phyloP scores from a whole-genome alignment of 2,888 invertebrate genomes.

The Tineola bisselliella region DNA sequence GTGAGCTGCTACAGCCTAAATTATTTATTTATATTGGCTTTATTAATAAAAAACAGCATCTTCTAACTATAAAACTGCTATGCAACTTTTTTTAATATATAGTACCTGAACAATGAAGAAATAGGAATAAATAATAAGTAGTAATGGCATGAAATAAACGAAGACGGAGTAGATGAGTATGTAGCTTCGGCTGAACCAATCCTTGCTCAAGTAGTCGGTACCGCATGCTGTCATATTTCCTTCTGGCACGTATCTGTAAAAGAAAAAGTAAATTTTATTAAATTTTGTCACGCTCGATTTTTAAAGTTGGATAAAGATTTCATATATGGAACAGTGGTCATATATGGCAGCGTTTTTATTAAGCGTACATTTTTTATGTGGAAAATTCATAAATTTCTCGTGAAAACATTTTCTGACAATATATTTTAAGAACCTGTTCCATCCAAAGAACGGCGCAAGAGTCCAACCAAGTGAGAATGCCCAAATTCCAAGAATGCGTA shows the following conservation, averaged over 20 bases:
- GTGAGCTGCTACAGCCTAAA: slow-evolving; percentile 81
- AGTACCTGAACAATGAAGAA: slow-evolving; percentile 84
- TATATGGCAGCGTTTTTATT: too few species aligned
- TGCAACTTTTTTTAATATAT: not conserved
- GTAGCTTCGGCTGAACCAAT: slow-evolving; percentile 81
- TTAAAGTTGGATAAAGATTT: too few species aligned
- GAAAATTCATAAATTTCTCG: too few species aligned
- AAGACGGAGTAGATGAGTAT: slow-evolving; percentile 81
- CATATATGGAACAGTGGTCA: too few species aligned
- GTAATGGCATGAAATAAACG: slow-evolving; percentile 79
- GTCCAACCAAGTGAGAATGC: slow-evolving; percentile 81
- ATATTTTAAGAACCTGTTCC: too few species aligned
- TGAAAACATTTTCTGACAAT: too few species aligned
- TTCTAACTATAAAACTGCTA: not conserved
- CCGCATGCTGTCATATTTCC: slow-evolving; percentile 95
- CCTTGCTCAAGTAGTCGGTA: slow-evolving; percentile 83
- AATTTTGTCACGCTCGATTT: too few species aligned
- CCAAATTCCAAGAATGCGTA: slow-evolving; percentile 85
- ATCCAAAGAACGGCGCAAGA: slow-evolving; percentile 85
- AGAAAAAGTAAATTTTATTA: not conserved
- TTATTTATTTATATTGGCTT: too few species aligned
- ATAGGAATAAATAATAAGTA: slow-evolving; percentile 86
- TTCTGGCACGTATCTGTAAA: slow-evolving; percentile 85
- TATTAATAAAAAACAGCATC: too few species aligned
- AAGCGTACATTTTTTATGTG: too few species aligned